Evolutionary conservation across 1,140 invertebrate genomes (phyloP).

Genomic region (Drosophila chauvacae): DNA sequence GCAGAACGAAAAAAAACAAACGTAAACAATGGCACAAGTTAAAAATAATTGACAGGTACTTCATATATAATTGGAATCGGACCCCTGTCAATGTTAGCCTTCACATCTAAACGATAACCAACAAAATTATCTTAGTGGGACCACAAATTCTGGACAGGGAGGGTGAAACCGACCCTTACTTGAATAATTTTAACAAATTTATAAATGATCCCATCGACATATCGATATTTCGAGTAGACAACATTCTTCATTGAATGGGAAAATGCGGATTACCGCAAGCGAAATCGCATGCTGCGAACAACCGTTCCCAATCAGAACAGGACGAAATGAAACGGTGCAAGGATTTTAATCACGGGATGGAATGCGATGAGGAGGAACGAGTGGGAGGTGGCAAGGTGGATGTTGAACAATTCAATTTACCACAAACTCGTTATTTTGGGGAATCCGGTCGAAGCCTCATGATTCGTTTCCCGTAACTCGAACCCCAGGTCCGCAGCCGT

Average conservation of each 20-base stretch:
- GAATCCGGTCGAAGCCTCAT: slow-evolving; percentile 17
- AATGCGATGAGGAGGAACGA: slow-evolving; percentile 5
- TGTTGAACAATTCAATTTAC: slow-evolving; percentile 65
- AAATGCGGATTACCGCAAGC: slow-evolving; percentile 13
- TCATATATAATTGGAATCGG: neutral
- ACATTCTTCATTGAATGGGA: neutral
- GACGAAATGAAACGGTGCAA: slow-evolving; percentile 31
- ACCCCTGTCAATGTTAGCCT: neutral
- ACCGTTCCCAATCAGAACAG: slow-evolving; percentile 14
- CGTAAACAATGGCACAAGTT: too few relatives aligned
- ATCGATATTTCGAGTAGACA: neutral
- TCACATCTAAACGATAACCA: neutral
- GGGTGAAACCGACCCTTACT: neutral
- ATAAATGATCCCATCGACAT: neutral
- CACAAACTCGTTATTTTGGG: slow-evolving; percentile 65
- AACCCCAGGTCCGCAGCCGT: slow-evolving; percentile 1
- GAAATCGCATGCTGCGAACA: slow-evolving; percentile 42
- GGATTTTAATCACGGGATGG: slow-evolving; percentile 36
- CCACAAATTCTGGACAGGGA: neutral
- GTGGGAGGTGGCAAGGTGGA: slow-evolving; percentile 17
- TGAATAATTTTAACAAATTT: neutral
- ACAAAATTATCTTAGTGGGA: neutral
- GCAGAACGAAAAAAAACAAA: too few relatives aligned
- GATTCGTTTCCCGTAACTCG: slow-evolving; percentile 19
- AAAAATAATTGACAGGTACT: too few relatives aligned